Conservation (phyloP, 2,888 invertebrate species). For the Chouioia cunea region DNA sequence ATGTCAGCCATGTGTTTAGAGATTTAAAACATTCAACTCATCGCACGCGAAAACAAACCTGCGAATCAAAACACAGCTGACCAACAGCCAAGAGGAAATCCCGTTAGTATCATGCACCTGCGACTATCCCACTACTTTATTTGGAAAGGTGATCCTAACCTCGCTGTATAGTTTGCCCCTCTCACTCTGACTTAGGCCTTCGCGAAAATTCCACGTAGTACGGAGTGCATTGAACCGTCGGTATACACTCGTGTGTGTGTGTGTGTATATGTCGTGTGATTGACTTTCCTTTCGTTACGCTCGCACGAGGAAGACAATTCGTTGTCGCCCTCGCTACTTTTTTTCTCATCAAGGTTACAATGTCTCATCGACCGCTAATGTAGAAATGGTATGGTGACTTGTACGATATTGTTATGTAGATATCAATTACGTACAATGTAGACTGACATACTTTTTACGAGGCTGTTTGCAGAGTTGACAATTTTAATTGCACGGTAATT, state of each 20-base stretch:
- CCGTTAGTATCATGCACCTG: slow-evolving; percentile 12
- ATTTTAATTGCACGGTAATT: too few species aligned
- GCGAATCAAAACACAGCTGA: too few species aligned
- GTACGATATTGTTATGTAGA: too few species aligned
- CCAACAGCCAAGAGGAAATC: background rate
- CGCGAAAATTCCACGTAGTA: slow-evolving; percentile 17
- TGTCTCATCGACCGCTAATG: too few species aligned
- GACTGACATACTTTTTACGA: too few species aligned
- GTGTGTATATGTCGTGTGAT: background rate
- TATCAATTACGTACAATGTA: too few species aligned
- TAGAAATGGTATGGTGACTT: too few species aligned
- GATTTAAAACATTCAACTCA: too few species aligned
- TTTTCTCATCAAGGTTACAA: background rate
- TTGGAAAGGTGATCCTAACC: background rate
- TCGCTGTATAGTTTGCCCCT: background rate
- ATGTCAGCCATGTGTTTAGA: too few species aligned
- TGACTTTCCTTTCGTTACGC: slow-evolving; percentile 27
- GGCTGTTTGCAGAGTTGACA: too few species aligned
- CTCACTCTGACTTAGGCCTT: slow-evolving; percentile 1
- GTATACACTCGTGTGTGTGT: background rate
- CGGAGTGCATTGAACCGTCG: slow-evolving; percentile 32
- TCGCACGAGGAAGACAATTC: background rate
- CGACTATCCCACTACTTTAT: background rate
- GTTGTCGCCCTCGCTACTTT: background rate
- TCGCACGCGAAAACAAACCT: too few species aligned